Evolutionary conservation across 2,888 invertebrate species (phyloP).

Genomic region (Drosophila demipolita): DNA sequence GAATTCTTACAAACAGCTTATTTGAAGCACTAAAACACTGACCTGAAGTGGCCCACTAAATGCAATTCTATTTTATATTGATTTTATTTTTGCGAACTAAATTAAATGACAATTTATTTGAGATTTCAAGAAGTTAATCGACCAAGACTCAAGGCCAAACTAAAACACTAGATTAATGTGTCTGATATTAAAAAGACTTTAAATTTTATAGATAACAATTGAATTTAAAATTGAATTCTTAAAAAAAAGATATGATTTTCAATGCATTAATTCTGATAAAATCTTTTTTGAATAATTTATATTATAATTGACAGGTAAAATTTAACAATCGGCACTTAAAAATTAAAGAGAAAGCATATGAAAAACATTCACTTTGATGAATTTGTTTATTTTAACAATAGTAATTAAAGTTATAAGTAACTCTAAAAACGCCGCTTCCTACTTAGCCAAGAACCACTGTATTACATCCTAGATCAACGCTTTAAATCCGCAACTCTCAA

Average conservation of each 20-base stretch:
- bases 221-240: not conserved
- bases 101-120: not conserved
- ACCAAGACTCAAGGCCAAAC: not conserved
- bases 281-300: not conserved
- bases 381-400: not conserved
- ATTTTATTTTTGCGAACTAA: not conserved
- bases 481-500: slow-evolving; percentile 45
- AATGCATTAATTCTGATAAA: too few species aligned
- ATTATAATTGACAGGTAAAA: not conserved
- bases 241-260: not conserved
- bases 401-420: not conserved
- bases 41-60: not conserved
- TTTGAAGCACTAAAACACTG: not conserved
- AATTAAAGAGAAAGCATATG: not conserved
- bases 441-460: not conserved
- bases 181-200: not conserved
- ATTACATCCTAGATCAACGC: slow-evolving; percentile 5
- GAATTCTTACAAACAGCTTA: not conserved
- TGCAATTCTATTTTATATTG: not conserved
- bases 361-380: not conserved
- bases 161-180: not conserved
- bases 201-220: not conserved
- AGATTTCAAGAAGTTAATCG: not conserved
- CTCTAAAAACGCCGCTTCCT: not conserved
- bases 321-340: not conserved